Base-by-base conservation (phyloP, 1,140 invertebrate genomes). In the Leptestheria dahalacensis region DNA sequence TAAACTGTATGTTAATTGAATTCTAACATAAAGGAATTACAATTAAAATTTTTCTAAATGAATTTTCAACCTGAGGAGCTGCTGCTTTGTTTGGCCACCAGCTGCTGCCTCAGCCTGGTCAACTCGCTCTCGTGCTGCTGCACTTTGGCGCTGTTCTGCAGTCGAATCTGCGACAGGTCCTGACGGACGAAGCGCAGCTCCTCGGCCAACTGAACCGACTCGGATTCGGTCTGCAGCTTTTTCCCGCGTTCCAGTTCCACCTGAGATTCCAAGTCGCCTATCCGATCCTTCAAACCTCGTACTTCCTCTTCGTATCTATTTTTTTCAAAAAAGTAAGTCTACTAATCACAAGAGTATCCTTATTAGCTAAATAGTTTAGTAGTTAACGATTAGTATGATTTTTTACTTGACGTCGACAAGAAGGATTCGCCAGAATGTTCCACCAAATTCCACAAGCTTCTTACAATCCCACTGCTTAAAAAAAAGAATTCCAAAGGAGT, bases 91-190 rank as follows among this genome's bases (percentile, higher is more conserved):
- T 61, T 50, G 18, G 59, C 57, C 15, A 62, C 48, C 64, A 78
- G 73, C 71, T 82, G 81, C 64, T 74, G 76, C 59, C 77, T 71
- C 18, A 84, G 70, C 63, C 75, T 76, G 12, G 78, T 74, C 61
- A 83, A 78, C 69, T 84, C 82, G 11, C 69, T 65, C 62, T 83
- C 80, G 61, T 77, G 74, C 64, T 83, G 80, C 65, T 73, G 73
- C 10, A 82, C 65, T 66, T 78, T 72, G 23, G 68, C 64, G 56
- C 77, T 73, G 28, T 78, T 75, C 62, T 68, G 70, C 49, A 71
- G 73, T 59, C 75, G 74, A 62, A 79, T 76, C 63, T 73, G 71
- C 46, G 71, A 69, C 20, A 81, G 64, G 64, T 84, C 82, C 65
- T 80, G 81, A 61, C 78, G 75, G 11, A 77, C 68, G 58, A 73